Evolutionary conservation across 23 tunicate species (phyloP).

Genomic region (Halocynthia roretzi): DNA sequence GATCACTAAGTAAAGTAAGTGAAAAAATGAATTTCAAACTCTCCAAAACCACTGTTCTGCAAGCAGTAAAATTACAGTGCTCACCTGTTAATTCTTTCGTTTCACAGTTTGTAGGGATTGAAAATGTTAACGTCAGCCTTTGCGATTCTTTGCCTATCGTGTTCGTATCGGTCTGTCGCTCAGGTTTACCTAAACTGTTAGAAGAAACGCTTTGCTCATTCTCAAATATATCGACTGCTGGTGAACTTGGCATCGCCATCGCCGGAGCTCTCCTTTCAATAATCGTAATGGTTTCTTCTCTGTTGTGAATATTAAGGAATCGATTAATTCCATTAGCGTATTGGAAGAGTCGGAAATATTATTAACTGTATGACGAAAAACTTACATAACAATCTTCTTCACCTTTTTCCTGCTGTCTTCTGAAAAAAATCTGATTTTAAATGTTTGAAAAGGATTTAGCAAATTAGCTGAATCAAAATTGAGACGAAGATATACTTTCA

Average conservation of each 20-base stretch:
- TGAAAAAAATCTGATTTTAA: background rate
- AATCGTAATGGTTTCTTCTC: conserved; percentile 9
- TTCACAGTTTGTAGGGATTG: conserved; percentile 1
- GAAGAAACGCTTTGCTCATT: background rate
- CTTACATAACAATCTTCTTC: background rate
- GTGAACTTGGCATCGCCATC: background rate
- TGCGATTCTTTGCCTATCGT: background rate
- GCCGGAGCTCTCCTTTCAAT: background rate
- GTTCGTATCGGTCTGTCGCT: background rate
- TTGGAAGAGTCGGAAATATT: background rate
- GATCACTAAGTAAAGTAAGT: too few relatives aligned
- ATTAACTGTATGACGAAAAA: background rate
- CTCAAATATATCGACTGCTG: background rate
- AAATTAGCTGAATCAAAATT: background rate
- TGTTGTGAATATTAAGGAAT: background rate
- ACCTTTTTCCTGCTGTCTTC: background rate
- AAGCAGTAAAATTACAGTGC: background rate
- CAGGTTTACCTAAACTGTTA: background rate
- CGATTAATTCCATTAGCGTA: background rate
- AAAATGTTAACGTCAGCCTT: background rate
- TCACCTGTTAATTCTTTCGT: conserved; percentile 1
- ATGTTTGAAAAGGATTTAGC: background rate
- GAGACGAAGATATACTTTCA: background rate
- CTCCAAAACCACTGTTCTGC: too few relatives aligned
- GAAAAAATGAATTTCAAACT: too few relatives aligned